Percentiles rank a stretch among this genome's conserved stretches.
Evolutionary conservation across 2,888 invertebrate species (phyloP).

Genomic region (Micoletzkya japonica): DNA sequence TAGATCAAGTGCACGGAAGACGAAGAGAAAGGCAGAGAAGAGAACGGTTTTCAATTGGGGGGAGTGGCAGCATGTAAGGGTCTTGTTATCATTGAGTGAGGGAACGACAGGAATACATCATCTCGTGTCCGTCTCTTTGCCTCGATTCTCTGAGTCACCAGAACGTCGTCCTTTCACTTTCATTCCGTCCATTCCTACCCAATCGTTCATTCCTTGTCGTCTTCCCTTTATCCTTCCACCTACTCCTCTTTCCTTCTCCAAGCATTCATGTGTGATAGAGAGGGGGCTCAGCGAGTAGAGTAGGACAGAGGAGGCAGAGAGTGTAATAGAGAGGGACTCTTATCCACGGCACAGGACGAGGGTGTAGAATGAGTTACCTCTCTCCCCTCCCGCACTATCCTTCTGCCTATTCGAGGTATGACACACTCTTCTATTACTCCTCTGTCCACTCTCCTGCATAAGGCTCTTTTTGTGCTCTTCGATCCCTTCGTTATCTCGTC

Average conservation of each 20-base stretch:
- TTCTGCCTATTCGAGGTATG: slow-evolving; percentile 32
- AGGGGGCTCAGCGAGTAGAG: neutral
- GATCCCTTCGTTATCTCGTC: too few relatives aligned
- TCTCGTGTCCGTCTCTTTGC: neutral
- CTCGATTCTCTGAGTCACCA: neutral
- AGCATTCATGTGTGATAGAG: slow-evolving; percentile 1
- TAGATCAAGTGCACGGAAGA: too few relatives aligned
- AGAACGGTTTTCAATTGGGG: too few relatives aligned
- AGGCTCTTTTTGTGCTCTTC: too few relatives aligned
- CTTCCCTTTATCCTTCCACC: slow-evolving; percentile 1
- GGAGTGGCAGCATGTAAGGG: too few relatives aligned
- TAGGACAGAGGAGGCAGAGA: slow-evolving; percentile 1
- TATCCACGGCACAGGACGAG: neutral
- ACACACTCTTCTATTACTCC: neutral
- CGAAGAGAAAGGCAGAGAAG: too few relatives aligned
- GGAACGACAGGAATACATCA: too few relatives aligned
- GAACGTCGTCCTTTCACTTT: neutral
- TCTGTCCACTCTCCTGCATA: too few relatives aligned
- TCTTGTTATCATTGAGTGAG: too few relatives aligned
- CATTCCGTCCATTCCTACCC: too few relatives aligned
- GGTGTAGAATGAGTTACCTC: slow-evolving; percentile 46
- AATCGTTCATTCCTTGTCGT: neutral
- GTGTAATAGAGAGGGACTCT: slow-evolving; percentile 8
- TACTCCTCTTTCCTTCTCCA: neutral
- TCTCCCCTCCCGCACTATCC: slow-evolving; percentile 59